These are phyloP conservation scores for Dromius quadrimaculatus DNA, from an alignment of 2,888 invertebrate species.

Conservation along the genomic window DNA sequence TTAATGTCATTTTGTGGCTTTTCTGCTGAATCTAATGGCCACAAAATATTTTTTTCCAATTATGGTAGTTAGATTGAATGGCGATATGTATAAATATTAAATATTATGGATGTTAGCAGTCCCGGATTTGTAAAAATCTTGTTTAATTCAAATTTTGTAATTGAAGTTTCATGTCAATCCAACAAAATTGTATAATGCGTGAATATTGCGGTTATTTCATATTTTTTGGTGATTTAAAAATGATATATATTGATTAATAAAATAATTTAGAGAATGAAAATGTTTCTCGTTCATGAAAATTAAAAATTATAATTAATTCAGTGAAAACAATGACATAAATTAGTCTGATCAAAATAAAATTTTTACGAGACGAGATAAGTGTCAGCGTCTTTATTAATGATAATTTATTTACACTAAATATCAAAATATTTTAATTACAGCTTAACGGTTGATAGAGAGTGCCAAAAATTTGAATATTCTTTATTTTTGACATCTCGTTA, in stretches of 20 bases:
- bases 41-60: no score
- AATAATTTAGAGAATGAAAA: not conserved
- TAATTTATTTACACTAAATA: not conserved
- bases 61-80: no score
- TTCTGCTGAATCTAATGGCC: no score
- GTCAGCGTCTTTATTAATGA: not conserved
- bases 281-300: not conserved
- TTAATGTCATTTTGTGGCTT: no score
- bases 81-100: no score
- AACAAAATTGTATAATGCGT: not conserved
- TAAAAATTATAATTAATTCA: constrained; percentile 29
- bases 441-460: no score
- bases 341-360: constrained; percentile 15
- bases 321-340: constrained; percentile 2
- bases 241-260: not conserved
- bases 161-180: not conserved
- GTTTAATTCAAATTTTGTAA: not conserved
- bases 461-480: no score
- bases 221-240: not conserved
- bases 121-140: constrained; percentile 4
- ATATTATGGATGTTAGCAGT: no score
- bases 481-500: no score
- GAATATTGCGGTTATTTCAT: no score
- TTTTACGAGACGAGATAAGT: not conserved
- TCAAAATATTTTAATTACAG: not conserved